Conservation (phyloP, 1,140 invertebrate genomes). For the Paraescarpia echinospica region DNA sequence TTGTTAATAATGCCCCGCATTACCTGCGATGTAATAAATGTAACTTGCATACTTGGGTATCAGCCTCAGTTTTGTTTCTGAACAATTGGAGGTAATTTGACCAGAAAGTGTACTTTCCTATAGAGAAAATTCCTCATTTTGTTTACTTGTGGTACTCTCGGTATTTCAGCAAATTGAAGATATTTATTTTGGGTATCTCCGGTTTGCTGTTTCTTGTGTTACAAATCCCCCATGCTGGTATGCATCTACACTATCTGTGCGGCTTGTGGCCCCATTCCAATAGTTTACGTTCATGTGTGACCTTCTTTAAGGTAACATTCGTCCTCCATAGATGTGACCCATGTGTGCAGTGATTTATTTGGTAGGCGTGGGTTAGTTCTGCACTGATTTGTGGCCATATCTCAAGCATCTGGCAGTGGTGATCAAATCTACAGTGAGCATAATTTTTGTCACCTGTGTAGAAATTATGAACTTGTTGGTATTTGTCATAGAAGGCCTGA, state of each 20-base stretch:
- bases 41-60: too few species aligned
- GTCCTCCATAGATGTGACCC: background rate
- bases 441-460: background rate
- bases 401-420: background rate
- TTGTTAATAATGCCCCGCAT: too few species aligned
- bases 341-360: background rate
- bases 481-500: background rate
- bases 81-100: background rate
- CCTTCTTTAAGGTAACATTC: background rate
- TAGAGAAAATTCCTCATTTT: background rate
- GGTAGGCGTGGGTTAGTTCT: background rate
- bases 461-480: background rate
- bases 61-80: background rate
- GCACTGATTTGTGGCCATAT: background rate
- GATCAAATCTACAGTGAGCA: background rate
- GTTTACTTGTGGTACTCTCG: background rate
- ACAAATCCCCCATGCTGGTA: background rate
- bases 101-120: background rate
- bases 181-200: background rate
- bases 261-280: background rate
- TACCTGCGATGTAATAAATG: too few species aligned
- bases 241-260: background rate
- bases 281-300: background rate
- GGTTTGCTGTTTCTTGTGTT: background rate
- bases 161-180: background rate